A percentile compares a stretch with the other conserved stretches of the same genome.
These are phyloP conservation scores for Epistrophella euchroma DNA, from an alignment of 2,888 invertebrate genomes.

Conservation along the genomic window DNA sequence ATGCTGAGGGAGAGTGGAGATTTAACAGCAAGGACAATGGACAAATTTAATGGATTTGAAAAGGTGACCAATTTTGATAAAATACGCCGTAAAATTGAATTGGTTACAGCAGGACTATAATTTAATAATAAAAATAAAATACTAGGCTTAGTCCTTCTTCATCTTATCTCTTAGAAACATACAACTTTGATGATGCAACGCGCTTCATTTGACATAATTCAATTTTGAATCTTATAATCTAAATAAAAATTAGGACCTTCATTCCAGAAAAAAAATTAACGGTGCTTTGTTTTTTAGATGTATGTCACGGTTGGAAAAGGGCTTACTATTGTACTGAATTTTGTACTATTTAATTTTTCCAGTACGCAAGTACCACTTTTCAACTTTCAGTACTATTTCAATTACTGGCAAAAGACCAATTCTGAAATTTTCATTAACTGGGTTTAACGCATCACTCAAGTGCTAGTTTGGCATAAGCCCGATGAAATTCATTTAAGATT, in stretches of 20 bases:
- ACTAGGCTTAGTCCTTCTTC: not conserved
- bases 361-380: too few relatives aligned
- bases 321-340: too few relatives aligned
- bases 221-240: not conserved
- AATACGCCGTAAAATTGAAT: conserved; percentile 61
- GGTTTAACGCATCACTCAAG: too few relatives aligned
- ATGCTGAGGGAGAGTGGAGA: not conserved
- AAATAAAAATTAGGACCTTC: not conserved
- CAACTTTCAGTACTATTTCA: too few relatives aligned
- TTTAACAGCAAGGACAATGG: conserved; percentile 32
- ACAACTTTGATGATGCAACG: conserved; percentile 36
- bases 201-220: conserved; percentile 36
- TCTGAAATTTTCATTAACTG: too few relatives aligned
- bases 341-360: too few relatives aligned
- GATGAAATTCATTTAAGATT: too few relatives aligned
- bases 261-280: not conserved
- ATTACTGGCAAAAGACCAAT: too few relatives aligned
- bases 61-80: conserved; percentile 71
- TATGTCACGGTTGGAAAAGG: too few relatives aligned
- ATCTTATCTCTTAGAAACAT: conserved; percentile 63
- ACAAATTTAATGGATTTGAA: conserved; percentile 57
- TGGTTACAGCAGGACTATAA: conserved; percentile 43
- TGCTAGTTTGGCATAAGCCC: too few relatives aligned
- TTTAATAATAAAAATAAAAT: conserved; percentile 48
- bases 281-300: too few relatives aligned